phyloP scores from a whole-genome alignment of 2,113 vertebrate species.

The Garra rufa region DNA sequence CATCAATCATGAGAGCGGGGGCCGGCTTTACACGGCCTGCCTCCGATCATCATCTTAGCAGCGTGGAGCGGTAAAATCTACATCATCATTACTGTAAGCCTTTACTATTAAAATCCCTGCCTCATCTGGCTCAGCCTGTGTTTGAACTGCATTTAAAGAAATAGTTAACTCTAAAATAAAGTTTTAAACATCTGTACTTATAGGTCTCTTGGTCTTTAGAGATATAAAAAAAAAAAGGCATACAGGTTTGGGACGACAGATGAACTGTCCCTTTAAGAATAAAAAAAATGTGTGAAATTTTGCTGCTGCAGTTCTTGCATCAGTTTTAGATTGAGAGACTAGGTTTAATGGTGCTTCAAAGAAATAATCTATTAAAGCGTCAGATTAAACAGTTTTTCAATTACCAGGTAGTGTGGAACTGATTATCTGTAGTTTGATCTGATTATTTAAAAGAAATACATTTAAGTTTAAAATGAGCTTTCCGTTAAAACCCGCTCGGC shows the following conservation, averaged over 20 bases:
- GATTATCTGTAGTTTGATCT: conserved; percentile 44
- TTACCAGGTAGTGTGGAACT: conserved; percentile 50
- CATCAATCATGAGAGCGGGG: conserved; percentile 57
- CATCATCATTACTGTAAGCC: conserved; percentile 62
- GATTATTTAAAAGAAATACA: conserved; percentile 47
- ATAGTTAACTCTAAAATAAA: background rate
- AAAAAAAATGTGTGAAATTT: conserved; percentile 23
- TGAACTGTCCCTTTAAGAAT: conserved; percentile 57
- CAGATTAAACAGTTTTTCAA: conserved; percentile 52
- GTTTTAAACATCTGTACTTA: background rate
- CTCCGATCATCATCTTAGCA: conserved; percentile 55
- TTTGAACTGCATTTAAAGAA: background rate
- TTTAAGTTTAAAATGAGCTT: conserved; percentile 49
- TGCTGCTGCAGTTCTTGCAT: conserved; percentile 67
- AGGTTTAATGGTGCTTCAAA: conserved; percentile 64
- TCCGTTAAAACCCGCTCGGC: background rate
- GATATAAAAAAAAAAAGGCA: background rate
- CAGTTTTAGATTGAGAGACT: conserved; percentile 40
- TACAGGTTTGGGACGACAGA: background rate
- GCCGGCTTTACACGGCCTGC: conserved; percentile 35
- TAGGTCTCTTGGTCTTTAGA: background rate
- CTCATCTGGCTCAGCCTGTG: background rate
- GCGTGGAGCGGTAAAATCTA: conserved; percentile 49
- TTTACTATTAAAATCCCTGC: conserved; percentile 31
- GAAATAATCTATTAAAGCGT: conserved; percentile 55